Evolutionary conservation across 2,113 vertebrate species (phyloP).

Genomic region (Ammodytes dubius): DNA sequence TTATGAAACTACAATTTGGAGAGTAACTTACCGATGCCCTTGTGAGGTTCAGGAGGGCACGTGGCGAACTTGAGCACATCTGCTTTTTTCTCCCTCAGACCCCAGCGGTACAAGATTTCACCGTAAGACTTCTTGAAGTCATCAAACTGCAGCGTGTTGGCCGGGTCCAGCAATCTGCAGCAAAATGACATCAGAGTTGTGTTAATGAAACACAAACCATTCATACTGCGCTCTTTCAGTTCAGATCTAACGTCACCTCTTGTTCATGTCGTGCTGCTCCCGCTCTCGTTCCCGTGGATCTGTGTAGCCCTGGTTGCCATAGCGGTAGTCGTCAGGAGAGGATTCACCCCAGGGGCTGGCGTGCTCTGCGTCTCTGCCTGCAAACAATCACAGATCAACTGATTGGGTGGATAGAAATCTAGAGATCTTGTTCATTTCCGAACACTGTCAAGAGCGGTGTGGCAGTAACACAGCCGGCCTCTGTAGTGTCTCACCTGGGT

Average conservation of each 20-base stretch:
- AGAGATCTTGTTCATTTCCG: neutral
- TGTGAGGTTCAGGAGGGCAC: constrained; percentile 95
- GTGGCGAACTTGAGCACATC: constrained; percentile 98
- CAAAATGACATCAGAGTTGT: constrained; percentile 18
- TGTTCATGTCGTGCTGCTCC: constrained; percentile 97
- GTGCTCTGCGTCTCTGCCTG: constrained; percentile 89
- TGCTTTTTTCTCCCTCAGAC: constrained; percentile 92
- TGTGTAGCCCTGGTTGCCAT: constrained; percentile 85
- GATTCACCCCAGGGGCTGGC: constrained; percentile 90
- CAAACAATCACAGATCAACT: neutral
- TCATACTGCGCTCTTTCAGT: too few species aligned
- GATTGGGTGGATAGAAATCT: neutral
- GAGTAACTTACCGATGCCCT: constrained; percentile 90
- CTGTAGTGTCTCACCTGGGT: constrained; percentile 82
- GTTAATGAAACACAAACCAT: neutral
- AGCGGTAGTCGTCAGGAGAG: constrained; percentile 94
- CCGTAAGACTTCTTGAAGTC: constrained; percentile 99
- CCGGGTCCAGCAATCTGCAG: constrained; percentile 92
- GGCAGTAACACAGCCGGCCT: fast-evolving
- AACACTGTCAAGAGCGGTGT: neutral
- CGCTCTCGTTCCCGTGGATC: constrained; percentile 94
- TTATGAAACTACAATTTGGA: too few species aligned
- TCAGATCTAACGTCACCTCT: constrained; percentile 84
- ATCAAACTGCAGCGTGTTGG: constrained; percentile 94
- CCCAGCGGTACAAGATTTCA: constrained; percentile 97